Conservation (phyloP, 2,113 vertebrate species). For the Lagenorhynchus albirostris region DNA sequence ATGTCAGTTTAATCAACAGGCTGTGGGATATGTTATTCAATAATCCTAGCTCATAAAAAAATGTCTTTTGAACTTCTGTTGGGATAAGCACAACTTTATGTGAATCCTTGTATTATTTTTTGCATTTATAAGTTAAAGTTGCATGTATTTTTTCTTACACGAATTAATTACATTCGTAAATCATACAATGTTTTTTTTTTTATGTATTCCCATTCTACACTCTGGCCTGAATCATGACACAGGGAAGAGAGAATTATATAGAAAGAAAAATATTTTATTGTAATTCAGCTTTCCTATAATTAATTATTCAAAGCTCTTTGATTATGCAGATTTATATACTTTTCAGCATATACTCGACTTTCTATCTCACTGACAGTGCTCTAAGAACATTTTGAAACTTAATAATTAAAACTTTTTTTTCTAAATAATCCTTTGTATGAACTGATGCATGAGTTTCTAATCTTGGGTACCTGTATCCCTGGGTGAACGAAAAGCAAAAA, state of each 20-base stretch:
- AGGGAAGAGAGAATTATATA: background rate
- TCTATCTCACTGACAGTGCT: constrained; percentile 32
- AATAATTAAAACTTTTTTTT: constrained; percentile 27
- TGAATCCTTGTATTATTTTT: constrained; percentile 6
- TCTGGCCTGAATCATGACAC: constrained; percentile 8
- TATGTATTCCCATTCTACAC: background rate
- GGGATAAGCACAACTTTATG: constrained; percentile 24
- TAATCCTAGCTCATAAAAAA: constrained; percentile 17
- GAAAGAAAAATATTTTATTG: constrained; percentile 6
- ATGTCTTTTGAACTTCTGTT: constrained; percentile 16
- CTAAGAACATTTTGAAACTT: constrained; percentile 35
- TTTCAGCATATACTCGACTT: constrained; percentile 28
- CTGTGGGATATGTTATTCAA: background rate
- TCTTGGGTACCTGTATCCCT: background rate
- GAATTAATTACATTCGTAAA: constrained; percentile 6
- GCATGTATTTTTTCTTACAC: background rate
- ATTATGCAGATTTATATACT: constrained; percentile 37
- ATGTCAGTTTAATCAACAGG: constrained; percentile 18
- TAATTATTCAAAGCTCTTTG: constrained; percentile 53
- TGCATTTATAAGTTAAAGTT: constrained; percentile 30
- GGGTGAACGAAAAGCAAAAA: constrained; percentile 19
- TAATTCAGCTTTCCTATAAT: constrained; percentile 13
- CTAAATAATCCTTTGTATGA: constrained; percentile 24
- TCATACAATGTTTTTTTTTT: background rate
- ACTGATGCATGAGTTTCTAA: background rate